Evolutionary conservation across 1,140 invertebrate species (phyloP), one percentile per base, ranked within the genome.

Genomic region (Drosophila pseudoananassae): DNA sequence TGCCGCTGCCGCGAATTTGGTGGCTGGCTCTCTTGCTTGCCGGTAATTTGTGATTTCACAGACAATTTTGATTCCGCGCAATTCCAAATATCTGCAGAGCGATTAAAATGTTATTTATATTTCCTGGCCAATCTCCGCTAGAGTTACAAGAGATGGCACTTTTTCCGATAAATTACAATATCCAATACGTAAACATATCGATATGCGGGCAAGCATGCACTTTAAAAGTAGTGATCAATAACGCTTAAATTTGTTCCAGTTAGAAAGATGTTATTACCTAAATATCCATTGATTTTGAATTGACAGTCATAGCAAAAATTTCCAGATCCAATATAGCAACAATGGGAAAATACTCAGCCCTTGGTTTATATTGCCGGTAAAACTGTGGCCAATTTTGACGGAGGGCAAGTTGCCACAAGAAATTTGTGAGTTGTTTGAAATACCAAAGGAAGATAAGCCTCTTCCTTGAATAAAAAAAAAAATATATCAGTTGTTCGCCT

Each of bases 41-140:
- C 38, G 63, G 54, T 71, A 85, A 87, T 71, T 52, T 61, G 43
- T 29, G 51, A 76, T 76, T 78, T 88, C 65, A 76, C 83, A 58
- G 45, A 71, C 33, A 61, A 77, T 64, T 71, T 68, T 2, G 29
- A 14, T 50, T 52, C 52, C 33, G 40, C 17, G 43, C 43, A 20
- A 46, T 36, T 46, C 27, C 31, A 23, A 45, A 33, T 65, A 31
- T 43, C 6, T 43, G 31, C 61, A 68, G 20, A 20, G 59, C 65
- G 49, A 36, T 36, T 66, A 36, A 51, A 53, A 65, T 53, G 47
- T 68, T 68, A 66, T 68, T 65, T 68, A 6, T 43, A 43, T 52
- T 61, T 53, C 54, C 36, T 53, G 33, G 47, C 59, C 43, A 65
- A 46, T 33, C 49, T 51, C 15, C 29, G 29, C 50, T 52, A 33